Base-by-base conservation (phyloP, 2,113 vertebrate genomes). In the Phrynosoma platyrhinos region DNA sequence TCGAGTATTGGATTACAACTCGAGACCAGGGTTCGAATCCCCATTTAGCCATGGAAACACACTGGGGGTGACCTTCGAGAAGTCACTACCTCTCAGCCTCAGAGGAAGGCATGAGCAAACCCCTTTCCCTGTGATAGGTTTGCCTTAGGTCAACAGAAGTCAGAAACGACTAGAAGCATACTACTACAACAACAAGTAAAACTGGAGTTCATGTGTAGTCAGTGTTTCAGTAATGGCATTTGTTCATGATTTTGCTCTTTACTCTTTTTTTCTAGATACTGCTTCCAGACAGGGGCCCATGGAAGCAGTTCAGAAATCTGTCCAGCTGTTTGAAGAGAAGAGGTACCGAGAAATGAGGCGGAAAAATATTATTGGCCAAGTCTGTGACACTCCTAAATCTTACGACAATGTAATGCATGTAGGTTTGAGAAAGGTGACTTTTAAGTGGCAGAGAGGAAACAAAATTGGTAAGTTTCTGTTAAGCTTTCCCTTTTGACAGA, bases 401-500 rank as follows among this genome's bases (percentile, higher is more conserved):
- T 99, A 98, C 0, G 98, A 99, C 95, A 99, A 98, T 2, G 96
- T 99, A 89, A 99, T 99, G 99, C 98, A 99, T 0, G 99, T 99
- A 0, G 99, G 99, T 80, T 97, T 99, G 90, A 97, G 99, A 92
- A 99, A 99, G 94, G 99, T 99, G 95, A 99, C 99, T 86, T 99
- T 99, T 94, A 99, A 99, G 94, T 99, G 99, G 99, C 99, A 99
- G 92, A 98, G 99, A 94, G 99, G 99, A 96, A 99, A 99, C 96
- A 99, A 99, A 95, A 99, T 99, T 25, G 99, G 99, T 99, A 96
- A 64, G 96, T 68, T 90, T 82, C 16, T 90, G 86, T 64, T 86
- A 58, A 36, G 12, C 78, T 53, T 3, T 4, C 79, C 84, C 74
- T 42, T 92, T 36, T 88, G 82, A 18, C 53, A 9, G 42, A 71